Conservation (phyloP, 2,113 vertebrate genomes). For the Tachuris rubrigastra region DNA sequence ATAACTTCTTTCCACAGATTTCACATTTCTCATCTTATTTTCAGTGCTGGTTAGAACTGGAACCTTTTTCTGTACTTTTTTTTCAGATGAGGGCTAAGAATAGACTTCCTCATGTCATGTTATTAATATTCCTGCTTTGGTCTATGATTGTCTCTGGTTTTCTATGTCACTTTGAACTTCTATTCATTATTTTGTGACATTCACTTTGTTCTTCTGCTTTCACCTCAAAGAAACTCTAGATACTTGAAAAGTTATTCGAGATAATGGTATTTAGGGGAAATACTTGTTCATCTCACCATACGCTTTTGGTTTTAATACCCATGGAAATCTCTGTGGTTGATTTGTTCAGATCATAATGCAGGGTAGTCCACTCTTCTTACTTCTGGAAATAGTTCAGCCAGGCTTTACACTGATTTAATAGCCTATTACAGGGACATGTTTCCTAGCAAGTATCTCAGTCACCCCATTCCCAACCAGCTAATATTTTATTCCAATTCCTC, state of each 20-base stretch:
- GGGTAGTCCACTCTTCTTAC: neutral
- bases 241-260: neutral
- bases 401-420: neutral
- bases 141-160: neutral
- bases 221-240: neutral
- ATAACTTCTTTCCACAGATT: conserved; percentile 41
- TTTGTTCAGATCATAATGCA: neutral
- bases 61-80: neutral
- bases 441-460: neutral
- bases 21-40: conserved; percentile 44
- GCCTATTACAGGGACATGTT: neutral
- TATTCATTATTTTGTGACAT: neutral
- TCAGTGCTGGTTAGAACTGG: neutral
- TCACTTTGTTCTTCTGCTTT: neutral
- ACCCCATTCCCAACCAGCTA: neutral
- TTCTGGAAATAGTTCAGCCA: neutral
- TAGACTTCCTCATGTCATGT: neutral
- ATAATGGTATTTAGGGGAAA: neutral
- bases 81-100: neutral
- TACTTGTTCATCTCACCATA: neutral
- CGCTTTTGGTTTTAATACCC: neutral
- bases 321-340: neutral
- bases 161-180: neutral
- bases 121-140: neutral
- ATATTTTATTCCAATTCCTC: neutral